Conservation (phyloP, 2,797 vertebrate species). For the Platalea minor region DNA sequence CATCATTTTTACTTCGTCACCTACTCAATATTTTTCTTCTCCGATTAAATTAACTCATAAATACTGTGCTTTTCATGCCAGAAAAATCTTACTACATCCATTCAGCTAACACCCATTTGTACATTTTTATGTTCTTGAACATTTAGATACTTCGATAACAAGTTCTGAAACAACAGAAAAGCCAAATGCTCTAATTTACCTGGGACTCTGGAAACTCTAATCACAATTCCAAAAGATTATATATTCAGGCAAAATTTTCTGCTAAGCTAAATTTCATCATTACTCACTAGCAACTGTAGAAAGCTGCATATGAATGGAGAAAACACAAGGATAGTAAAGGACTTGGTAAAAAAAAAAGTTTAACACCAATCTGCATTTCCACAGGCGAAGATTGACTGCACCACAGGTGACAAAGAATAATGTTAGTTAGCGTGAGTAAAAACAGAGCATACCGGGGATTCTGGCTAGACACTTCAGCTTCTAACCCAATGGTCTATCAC, state of each 20-base stretch:
- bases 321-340: not conserved
- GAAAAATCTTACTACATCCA: conserved; percentile 59
- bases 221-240: not conserved
- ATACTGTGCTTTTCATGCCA: conserved; percentile 66
- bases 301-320: not conserved
- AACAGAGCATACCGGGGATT: not conserved
- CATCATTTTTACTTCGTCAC: conserved; percentile 73
- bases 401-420: not conserved
- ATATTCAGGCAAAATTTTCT: not conserved
- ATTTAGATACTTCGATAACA: conserved; percentile 46
- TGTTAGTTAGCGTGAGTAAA: not conserved
- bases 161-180: conserved; percentile 47
- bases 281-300: not conserved
- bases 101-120: conserved; percentile 56
- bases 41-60: conserved; percentile 76
- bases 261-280: not conserved
- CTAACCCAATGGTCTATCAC: not conserved
- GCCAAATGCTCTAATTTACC: conserved; percentile 33
- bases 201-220: not conserved
- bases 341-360: not conserved
- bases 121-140: conserved; percentile 42
- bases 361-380: not conserved
- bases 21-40: conserved; percentile 76
- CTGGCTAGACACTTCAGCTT: not conserved
- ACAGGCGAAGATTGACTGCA: not conserved